Evolutionary conservation across 2,113 vertebrate species (phyloP), one percentile per base, ranked within the genome.

Genomic region (Lontra canadensis): DNA sequence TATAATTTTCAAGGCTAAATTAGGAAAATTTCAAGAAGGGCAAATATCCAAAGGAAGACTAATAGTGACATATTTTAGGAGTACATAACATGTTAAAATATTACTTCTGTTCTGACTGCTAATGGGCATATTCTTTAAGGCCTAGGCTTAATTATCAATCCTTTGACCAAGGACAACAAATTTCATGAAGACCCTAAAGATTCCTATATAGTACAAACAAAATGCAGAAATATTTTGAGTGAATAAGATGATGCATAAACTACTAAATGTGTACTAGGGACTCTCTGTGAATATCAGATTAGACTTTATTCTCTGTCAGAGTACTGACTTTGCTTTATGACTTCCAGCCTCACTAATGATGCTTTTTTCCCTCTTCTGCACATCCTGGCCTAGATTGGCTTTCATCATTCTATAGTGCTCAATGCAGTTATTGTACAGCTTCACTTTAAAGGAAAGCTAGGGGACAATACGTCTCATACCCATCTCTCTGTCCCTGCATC

Each of bases 161-260:
- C 55, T 97, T 89, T 63, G n/a, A 80, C 63, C 55, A 90, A 78
- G 63, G 80, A 86, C 79, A 85, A 63, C 17, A 47, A 29, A 55
- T 73, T 93, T 88, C 55, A 90, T 65, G 42, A 93, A 63, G 71
- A 67, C 55, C 63, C 31, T 65, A 42, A 81, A 84, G 44, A 80
- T 93, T 95, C 34, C 63, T 85, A 80, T 15, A 71, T 10, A 89
- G 13, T 81, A 71, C 55, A 86, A 57, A 44, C 85, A 85, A 93
- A 85, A 65, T 85, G 61, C 18, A 95, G 31, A 80, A 80, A 89
- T 57, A 71, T 57, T 89, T 80, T 85, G 71, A 34, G 39, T 96
- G 47, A 83, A 52, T 74, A 86, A 90, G 71, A 73, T 47, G 81
- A 87, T 47, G 5, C 3, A 26, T 61, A 44, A 12, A 84, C 39